Evolutionary conservation across 2,797 vertebrate species (phyloP), one percentile per base, ranked within the genome.

Genomic region (Steatocranus sp.): DNA sequence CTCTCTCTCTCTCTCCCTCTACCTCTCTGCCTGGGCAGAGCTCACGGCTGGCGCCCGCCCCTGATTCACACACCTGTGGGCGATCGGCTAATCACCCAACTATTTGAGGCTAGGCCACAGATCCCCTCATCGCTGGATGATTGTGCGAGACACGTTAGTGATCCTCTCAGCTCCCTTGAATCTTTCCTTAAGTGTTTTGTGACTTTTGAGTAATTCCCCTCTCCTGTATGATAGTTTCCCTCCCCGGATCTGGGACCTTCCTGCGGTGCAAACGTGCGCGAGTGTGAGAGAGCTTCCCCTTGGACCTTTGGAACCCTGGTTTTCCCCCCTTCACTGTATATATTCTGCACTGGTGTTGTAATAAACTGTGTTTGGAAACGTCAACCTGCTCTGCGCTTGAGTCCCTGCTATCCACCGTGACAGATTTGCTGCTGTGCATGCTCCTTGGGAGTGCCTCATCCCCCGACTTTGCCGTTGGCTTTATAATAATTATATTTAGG

Each of bases 401-500:
- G 51, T 17, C 8, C 8, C 53, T 54, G 15, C 25, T 9, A 27
- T 54, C 14, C 9, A 9, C 4, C 1, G 4, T 54, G 25, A 54
- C 10, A 5, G 41, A 14, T 75, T 79, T 84, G 76, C 46, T 87
- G 46, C 70, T 75, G 48, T 66, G 30, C 23, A 48, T 46, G 58
- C 61, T 79, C 61, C 30, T 43, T 68, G 36, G 75, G 75, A 66
- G 12, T 61, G 50, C 15, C 34, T n/a, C 38, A 23, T n/a, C 12
- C 12, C 12, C 36, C 5, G 30, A 50, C 4, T 58, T 83, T 41
- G 66, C 89, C 53, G 34, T 5, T 9, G 80, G 81, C 76, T 83
- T 86, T 68, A 50, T 77, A 27, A 61, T 90, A 87, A 91, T 87
- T 84, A 83, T 43, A 83, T 88, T 91, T 50, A 78, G 20, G 8